Base-by-base conservation (phyloP, 1,140 invertebrate species). In the Drosophila micromelanica region DNA sequence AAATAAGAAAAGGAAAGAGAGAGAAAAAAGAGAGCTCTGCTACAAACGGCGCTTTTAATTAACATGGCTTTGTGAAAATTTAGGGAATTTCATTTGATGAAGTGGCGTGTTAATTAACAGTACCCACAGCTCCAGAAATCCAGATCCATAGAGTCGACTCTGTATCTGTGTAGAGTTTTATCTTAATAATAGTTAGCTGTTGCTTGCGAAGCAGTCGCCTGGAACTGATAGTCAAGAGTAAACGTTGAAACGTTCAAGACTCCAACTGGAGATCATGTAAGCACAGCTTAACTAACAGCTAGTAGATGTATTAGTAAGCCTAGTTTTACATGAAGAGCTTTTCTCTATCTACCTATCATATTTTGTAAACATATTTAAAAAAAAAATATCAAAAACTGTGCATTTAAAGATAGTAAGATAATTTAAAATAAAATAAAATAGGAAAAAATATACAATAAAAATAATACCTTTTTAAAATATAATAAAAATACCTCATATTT, bases 31-130 rank as follows among this genome's bases (percentile, higher is more conserved):
- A 9, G 27, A 43, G 32, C 8, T 30, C 11, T 23, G 46, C 38
- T 32, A 46, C 62, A 17, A 56, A 42, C 65, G 48, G 38, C 48
- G 48, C 49, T 69, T 56, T 70, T 55, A 70, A 71, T 71, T 71
- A 65, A 71, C 68, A 71, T 54, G 37, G 17, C 43, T 65, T 65
- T 71, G 68, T 71, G 52, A 71, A 64, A 65, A 56, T 65, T 56
- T 64, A 37, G 35, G 64, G 42, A 46, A 70, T 64, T 64, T 55
- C 42, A 63, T 70, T 70, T 49, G 32, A 63, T 61, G 38, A 61
- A 43, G 15, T 65, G 45, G 32, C 23, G 43, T 64, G 68, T 57
- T 71, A 64, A 64, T 57, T 38, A 63, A 40, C 35, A 54, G 8
- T 48, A 48, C 30, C 45, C 48, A 65, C 62, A 65, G 32, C 30